Conservation (phyloP, 1,140 invertebrate genomes). For the Oedothorax gibbosus region DNA sequence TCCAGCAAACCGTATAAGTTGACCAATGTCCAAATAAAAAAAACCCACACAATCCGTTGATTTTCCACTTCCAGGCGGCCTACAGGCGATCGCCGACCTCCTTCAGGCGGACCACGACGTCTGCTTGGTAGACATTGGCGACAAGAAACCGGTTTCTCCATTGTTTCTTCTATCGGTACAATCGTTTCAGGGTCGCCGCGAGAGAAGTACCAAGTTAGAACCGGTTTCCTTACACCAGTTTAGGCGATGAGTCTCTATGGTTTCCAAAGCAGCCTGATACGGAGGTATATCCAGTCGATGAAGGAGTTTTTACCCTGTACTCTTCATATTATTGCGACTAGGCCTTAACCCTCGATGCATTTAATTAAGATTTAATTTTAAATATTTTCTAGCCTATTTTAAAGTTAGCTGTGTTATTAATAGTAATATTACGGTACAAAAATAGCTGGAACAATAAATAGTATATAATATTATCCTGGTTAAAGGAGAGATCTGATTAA, state of each 20-base stretch:
- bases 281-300: constrained; percentile 88
- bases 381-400: no score
- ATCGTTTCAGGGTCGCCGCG: constrained; percentile 93
- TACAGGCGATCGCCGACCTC: constrained; percentile 87
- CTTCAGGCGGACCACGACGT: constrained; percentile 79
- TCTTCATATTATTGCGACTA: constrained; percentile 78
- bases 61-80: constrained; percentile 73
- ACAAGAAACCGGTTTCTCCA: constrained; percentile 89
- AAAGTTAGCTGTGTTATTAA: no score
- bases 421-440: no score
- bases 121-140: constrained; percentile 86
- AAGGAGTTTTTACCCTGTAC: constrained; percentile 89
- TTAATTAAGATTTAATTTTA: no score
- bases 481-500: no score
- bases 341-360: no score
- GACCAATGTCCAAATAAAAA: no score
- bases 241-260: no score
- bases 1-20: no score
- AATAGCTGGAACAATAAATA: no score
- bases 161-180: constrained; percentile 97
- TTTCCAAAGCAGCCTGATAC: constrained; percentile 90
- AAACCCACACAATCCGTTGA: neutral
- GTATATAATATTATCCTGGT: no score
- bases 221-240: no score
- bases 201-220: constrained; percentile 97